Evolutionary conservation across 37 sponge, comb jelly and placozoan species (phyloP).

Genomic region (Geodia barretti): DNA sequence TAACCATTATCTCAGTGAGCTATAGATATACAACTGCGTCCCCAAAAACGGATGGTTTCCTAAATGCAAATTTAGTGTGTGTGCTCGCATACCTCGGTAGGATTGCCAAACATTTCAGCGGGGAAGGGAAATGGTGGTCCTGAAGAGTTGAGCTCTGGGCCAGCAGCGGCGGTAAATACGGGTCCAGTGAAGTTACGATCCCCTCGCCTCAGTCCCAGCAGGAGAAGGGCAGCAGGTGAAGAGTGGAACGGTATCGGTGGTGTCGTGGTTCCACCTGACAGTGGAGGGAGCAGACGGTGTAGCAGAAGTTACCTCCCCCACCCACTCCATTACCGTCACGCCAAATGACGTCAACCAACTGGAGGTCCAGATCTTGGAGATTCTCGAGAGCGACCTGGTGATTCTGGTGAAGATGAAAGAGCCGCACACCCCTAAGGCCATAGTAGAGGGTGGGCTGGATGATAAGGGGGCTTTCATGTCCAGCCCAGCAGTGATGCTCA

Average conservation of each 20-base stretch:
- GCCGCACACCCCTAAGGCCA: slow-evolving; percentile 37
- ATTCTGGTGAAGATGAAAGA: slow-evolving; percentile 31
- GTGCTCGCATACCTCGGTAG: too few relatives aligned
- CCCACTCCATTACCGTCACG: slow-evolving; percentile 42
- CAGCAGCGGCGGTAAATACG: too few relatives aligned
- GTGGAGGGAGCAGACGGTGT: slow-evolving; percentile 18
- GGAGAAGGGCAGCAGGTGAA: not conserved
- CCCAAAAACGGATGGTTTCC: too few relatives aligned
- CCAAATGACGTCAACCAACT: too few relatives aligned
- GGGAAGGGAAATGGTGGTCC: too few relatives aligned
- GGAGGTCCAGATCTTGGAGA: too few relatives aligned
- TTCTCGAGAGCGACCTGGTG: slow-evolving; percentile 37
- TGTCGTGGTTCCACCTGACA: slow-evolving; percentile 30
- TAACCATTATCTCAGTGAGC: too few relatives aligned
- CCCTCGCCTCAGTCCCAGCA: not conserved
- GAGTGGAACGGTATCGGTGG: slow-evolving; percentile 24
- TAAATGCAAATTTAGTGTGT: too few relatives aligned
- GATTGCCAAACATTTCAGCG: too few relatives aligned
- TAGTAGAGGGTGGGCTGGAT: slow-evolving; percentile 30
- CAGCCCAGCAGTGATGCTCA: slow-evolving; percentile 43
- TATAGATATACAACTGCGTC: too few relatives aligned
- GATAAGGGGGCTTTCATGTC: slow-evolving; percentile 5
- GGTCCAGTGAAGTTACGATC: too few relatives aligned
- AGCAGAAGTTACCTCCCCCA: slow-evolving; percentile 50
- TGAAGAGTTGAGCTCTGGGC: too few relatives aligned